Base-by-base conservation (phyloP, 2,797 vertebrate species). In the Amblyopsis hoosieri region DNA sequence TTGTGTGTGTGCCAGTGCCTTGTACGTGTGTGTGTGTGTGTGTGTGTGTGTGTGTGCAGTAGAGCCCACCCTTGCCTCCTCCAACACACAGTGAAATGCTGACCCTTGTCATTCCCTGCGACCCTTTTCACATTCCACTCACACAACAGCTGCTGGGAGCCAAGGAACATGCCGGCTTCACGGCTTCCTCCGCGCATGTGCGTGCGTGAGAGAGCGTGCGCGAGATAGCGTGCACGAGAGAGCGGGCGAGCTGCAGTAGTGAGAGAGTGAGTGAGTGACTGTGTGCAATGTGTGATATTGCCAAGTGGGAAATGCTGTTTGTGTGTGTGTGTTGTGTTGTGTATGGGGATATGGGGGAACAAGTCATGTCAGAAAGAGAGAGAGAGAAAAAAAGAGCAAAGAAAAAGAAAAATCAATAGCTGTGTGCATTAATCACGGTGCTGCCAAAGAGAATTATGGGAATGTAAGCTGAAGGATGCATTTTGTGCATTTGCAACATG, bases 341-440 rank as follows among this genome's bases (percentile, higher is more conserved):
- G 80, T 45, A 71, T 78, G 60, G 75, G 72, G 75, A 66, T 66
- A 80, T 71, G 72, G 59, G 53, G 59, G 45, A 74, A 57, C 50
- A 67, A 62, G 12, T 29, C 53, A 54, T 37, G 73, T 54, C 48
- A 62, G 68, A 84, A 82, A 75, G 66, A 64, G 72, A 64, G 29
- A 14, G 57, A 57, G 59, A 81, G 69, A 62, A 76, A 71, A 75
- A 84, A 69, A 64, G 31, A 61, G 66, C 58, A 70, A 68, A 65
- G 47, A 63, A 79, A 72, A 74, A 79, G 77, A 57, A 81, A 93
- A 93, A 95, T 94, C 94, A 93, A 95, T 96, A 94, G 82, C 88
- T 93, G 91, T 94, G 91, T 94, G 93, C 94, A 95, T 95, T 95
- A 96, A 95, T 95, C 92, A 96, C 92, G 85, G 75, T 71, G 87